phyloP scores from a whole-genome alignment of 2,888 invertebrate genomes.

The Hermodice carunculata region DNA sequence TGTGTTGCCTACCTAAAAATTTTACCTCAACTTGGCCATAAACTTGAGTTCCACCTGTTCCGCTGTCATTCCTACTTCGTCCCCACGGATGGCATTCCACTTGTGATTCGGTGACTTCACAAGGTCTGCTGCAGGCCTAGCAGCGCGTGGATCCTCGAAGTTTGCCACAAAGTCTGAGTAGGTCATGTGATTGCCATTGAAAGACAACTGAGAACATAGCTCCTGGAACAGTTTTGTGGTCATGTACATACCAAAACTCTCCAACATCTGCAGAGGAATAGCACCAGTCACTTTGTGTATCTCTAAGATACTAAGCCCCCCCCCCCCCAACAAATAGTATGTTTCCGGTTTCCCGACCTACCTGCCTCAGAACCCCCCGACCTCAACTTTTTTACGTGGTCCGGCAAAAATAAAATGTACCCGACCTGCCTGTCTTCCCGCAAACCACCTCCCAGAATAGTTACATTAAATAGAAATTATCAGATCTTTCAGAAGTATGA shows the following conservation, averaged over 20 bases:
- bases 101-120: conserved; percentile 58
- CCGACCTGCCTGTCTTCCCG: too few species aligned
- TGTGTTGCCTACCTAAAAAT: conserved; percentile 63
- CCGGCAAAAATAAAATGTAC: too few species aligned
- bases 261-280: conserved; percentile 52
- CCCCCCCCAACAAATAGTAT: too few species aligned
- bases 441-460: too few species aligned
- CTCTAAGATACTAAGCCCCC: too few species aligned
- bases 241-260: conserved; percentile 55
- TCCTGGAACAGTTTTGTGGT: conserved; percentile 59
- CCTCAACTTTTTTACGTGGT: too few species aligned
- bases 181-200: conserved; percentile 54
- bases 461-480: too few species aligned
- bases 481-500: too few species aligned
- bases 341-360: too few species aligned
- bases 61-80: conserved; percentile 60
- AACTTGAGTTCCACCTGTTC: conserved; percentile 58
- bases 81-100: conserved; percentile 64
- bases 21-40: conserved; percentile 59
- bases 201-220: conserved; percentile 53
- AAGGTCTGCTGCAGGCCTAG: conserved; percentile 46
- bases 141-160: conserved; percentile 57
- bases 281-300: too few species aligned
- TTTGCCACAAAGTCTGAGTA: conserved; percentile 61
- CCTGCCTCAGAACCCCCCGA: too few species aligned